Evolutionary conservation across 37 sponge, comb jelly and placozoan genomes (phyloP), one percentile per base, ranked within the genome.

Genomic region (Bolinopsis microptera): DNA sequence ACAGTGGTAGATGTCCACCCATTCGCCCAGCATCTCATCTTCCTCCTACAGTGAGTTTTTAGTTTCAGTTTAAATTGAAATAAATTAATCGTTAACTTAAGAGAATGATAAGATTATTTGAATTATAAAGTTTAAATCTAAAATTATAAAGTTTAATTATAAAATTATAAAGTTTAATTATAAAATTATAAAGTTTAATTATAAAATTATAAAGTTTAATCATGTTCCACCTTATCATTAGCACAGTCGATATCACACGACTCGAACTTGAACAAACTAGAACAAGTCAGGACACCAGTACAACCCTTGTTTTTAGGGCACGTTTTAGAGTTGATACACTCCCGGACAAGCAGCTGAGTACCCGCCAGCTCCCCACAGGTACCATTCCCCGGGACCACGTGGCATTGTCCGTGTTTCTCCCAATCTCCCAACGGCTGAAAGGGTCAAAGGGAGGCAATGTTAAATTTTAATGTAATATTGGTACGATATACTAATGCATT

Each of bases 1-100:
- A 39, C 90, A 86, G 3, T 39, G 22, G 90, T 86, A 86, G 90
- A 86, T 39, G 48, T 38, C 61, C 3, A 86, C 90, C 90, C 90
- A 86, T 2, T 28, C 35, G 37, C 90, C 90, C 27, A 77, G 80
- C 80, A 77, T 18, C 21, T 0, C 33, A 23, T 18, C n/a, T 2
- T 9, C 27, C 3, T 70, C 74, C 74, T 70, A 30, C 16, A 21
- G 68, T 9, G 68, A 61, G 68, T 21, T 18, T 21, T 61, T 61
- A n/a, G 68, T 18, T 61, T 61, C 16, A 61, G 68, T 61, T 61
- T 61, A 9, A 61, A 9, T 61, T 18, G 18, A n/a, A n/a, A n/a
- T n/a, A n/a, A n/a, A n/a, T n/a, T n/a, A n/a, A n/a, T n/a, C n/a
- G n/a, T n/a, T n/a, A n/a, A n/a, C 68, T 61, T 21, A 61, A 61